These are phyloP conservation scores for Synergus itoensis DNA, from an alignment of 2,888 invertebrate species.

Conservation along the genomic window DNA sequence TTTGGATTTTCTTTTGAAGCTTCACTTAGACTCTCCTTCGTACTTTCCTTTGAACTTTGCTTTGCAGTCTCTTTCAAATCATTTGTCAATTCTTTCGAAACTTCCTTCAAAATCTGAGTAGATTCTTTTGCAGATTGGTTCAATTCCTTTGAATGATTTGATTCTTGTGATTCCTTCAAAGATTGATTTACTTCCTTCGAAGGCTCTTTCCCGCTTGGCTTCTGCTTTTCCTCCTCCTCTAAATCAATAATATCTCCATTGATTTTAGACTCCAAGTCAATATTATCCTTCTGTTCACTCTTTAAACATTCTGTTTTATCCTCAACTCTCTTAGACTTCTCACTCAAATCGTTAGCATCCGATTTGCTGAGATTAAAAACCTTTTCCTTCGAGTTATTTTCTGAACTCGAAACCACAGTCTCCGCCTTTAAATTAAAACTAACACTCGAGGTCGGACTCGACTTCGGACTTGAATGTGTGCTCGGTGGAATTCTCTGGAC, in stretches of 20 bases:
- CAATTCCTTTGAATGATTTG: neutral
- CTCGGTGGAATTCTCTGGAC: conserved; percentile 74
- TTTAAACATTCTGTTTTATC: conserved; percentile 42
- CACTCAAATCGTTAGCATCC: neutral
- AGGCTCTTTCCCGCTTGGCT: neutral
- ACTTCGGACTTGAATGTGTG: conserved; percentile 65
- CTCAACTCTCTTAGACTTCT: conserved; percentile 39
- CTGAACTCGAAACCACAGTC: conserved; percentile 42
- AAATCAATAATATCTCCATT: conserved; percentile 48
- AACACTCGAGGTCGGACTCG: conserved; percentile 63
- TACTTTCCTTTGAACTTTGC: neutral
- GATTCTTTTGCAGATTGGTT: conserved; percentile 41
- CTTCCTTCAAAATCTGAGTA: neutral
- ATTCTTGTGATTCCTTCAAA: conserved; percentile 20
- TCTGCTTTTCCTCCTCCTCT: conserved; percentile 24
- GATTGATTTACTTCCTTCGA: conserved; percentile 4
- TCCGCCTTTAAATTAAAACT: conserved; percentile 55
- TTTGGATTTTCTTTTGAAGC: neutral
- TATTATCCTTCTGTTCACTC: conserved; percentile 51
- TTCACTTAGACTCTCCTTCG: neutral
- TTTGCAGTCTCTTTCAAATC: neutral
- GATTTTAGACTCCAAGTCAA: conserved; percentile 46
- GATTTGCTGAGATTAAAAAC: conserved; percentile 31
- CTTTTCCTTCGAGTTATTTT: conserved; percentile 43
- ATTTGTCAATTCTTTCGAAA: neutral